Conservation (phyloP, 2,113 vertebrate genomes). For the Chelonoidis abingdonii region DNA sequence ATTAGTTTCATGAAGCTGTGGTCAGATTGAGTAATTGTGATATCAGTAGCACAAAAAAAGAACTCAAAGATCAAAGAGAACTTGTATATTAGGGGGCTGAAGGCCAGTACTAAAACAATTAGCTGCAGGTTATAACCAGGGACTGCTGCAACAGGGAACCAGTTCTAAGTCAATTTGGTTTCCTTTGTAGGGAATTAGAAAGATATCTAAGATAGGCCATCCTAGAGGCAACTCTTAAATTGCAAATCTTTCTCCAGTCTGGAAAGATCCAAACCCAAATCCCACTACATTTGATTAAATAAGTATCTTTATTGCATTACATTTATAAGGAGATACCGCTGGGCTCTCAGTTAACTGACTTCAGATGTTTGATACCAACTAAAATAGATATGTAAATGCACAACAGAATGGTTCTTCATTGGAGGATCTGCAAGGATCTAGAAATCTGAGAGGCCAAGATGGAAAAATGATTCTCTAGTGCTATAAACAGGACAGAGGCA, state of each 20-base stretch:
- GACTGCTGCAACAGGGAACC: background rate
- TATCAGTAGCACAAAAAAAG: constrained; percentile 36
- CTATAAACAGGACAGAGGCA: background rate
- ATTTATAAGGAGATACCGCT: background rate
- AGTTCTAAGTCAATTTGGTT: constrained; percentile 25
- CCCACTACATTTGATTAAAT: background rate
- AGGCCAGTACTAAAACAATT: background rate
- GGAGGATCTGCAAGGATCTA: background rate
- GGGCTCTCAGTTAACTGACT: background rate
- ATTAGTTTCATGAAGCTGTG: constrained; percentile 25
- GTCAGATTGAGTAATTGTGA: constrained; percentile 59
- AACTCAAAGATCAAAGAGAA: constrained; percentile 47
- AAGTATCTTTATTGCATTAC: background rate
- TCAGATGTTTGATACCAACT: constrained; percentile 8
- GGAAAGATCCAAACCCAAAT: constrained; percentile 17
- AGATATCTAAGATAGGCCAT: background rate
- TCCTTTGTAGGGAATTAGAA: constrained; percentile 6
- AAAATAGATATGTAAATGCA: background rate
- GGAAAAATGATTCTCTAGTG: background rate
- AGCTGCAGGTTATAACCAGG: constrained; percentile 24
- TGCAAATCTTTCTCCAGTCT: background rate
- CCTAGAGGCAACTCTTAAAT: background rate
- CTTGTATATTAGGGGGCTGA: constrained; percentile 12
- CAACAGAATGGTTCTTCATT: background rate
- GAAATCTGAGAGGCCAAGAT: background rate